Conservation (phyloP, 2,888 invertebrate species). For the Drosophila setosimentum region DNA sequence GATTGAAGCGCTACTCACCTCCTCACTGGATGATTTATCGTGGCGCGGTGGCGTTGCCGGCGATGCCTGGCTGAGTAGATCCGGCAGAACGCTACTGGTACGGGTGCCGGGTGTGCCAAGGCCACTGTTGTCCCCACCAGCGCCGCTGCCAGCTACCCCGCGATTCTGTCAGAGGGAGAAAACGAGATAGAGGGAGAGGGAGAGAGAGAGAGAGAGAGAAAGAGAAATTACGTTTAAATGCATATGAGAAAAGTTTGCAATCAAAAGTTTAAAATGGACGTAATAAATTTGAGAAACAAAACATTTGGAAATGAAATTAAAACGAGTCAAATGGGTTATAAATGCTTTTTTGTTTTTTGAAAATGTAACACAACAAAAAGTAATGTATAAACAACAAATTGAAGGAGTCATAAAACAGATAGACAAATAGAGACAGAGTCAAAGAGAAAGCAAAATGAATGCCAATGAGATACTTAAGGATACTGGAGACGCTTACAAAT, state of each 20-base stretch:
- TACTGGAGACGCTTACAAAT: slow-evolving; percentile 37
- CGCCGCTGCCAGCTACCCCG: slow-evolving; percentile 47
- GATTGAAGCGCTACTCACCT: slow-evolving; percentile 88
- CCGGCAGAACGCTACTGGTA: slow-evolving; percentile 97
- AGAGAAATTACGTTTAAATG: slow-evolving; percentile 1
- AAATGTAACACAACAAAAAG: slow-evolving; percentile 54
- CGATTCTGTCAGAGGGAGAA: slow-evolving; percentile 50
- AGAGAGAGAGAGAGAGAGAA: slow-evolving; percentile 12
- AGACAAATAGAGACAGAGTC: slow-evolving; percentile 13
- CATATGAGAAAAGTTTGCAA: slow-evolving; percentile 33
- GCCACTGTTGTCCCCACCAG: slow-evolving; percentile 83
- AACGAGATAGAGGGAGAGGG: neutral
- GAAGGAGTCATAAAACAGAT: slow-evolving; percentile 28
- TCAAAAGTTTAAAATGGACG: slow-evolving; percentile 41
- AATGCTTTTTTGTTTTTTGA: slow-evolving; percentile 40
- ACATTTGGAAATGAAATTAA: slow-evolving; percentile 56
- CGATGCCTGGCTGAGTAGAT: slow-evolving; percentile 95
- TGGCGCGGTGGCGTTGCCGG: slow-evolving; percentile 94
- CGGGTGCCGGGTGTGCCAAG: slow-evolving; percentile 89
- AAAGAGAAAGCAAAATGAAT: slow-evolving; percentile 63
- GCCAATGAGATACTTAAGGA: slow-evolving; percentile 78
- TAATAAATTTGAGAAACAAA: slow-evolving; percentile 47
- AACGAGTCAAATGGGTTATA: slow-evolving; percentile 56
- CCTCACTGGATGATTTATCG: slow-evolving; percentile 97
- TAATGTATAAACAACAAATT: slow-evolving; percentile 56